Conservation (phyloP, 1,140 invertebrate genomes). For the Diplogasteroides magnus region DNA sequence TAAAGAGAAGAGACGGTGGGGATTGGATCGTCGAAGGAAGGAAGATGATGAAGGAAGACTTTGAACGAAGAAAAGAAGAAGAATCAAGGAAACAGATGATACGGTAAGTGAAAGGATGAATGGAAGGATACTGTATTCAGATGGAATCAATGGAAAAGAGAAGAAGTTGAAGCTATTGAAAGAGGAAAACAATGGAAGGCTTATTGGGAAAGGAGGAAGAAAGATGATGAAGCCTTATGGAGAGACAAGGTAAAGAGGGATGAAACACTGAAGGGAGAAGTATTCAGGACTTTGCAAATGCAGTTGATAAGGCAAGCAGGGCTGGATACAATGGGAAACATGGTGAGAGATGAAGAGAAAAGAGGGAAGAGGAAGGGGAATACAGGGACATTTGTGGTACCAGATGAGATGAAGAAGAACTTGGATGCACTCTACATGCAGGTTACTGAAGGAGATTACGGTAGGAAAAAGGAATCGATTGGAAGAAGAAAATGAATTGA, state of each 20-base stretch:
- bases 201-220: conserved; percentile 31
- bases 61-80: too few relatives aligned
- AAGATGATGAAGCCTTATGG: conserved; percentile 31
- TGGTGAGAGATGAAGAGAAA: too few relatives aligned
- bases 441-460: conserved; percentile 31
- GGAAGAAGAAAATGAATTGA: conserved; percentile 1
- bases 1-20: too few relatives aligned
- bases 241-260: conserved; percentile 18
- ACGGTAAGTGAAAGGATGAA: too few relatives aligned
- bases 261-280: not conserved
- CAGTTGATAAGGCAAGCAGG: conserved; percentile 34
- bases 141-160: conserved; percentile 29
- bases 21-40: too few relatives aligned
- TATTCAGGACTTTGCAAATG: conserved; percentile 36
- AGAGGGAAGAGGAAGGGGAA: too few relatives aligned
- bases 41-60: too few relatives aligned
- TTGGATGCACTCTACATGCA: conserved; percentile 29
- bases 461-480: not conserved
- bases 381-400: conserved; percentile 29
- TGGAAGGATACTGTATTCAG: too few relatives aligned
- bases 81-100: too few relatives aligned
- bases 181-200: conserved; percentile 29
- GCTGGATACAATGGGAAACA: conserved; percentile 35
- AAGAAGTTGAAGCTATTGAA: conserved; percentile 27
- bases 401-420: conserved; percentile 15